Percentiles rank a stretch among this genome's conserved stretches.
These are phyloP conservation scores for Podiceps cristatus DNA, from an alignment of 2,113 vertebrate species.

Conservation along the genomic window DNA sequence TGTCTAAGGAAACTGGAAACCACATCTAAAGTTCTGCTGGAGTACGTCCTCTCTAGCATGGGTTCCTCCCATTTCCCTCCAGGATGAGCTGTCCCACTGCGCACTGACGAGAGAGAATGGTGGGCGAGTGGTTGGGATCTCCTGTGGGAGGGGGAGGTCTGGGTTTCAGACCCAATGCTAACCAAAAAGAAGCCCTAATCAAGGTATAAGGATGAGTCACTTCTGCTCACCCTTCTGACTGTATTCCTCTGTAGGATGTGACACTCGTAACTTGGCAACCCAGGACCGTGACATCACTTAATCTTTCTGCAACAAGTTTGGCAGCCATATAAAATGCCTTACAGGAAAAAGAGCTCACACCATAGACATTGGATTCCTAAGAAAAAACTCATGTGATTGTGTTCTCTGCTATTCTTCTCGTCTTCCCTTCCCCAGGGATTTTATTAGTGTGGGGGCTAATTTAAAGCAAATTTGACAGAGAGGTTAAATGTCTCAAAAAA, in stretches of 20 bases:
- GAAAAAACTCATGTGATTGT: not conserved
- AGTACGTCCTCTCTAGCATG: not conserved
- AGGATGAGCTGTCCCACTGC: not conserved
- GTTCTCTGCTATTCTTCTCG: not conserved
- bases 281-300: conserved; percentile 14
- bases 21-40: not conserved
- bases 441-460: not conserved
- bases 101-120: rapidly evolving
- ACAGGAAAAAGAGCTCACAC: conserved; percentile 17
- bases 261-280: conserved; percentile 44
- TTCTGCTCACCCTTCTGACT: conserved; percentile 45
- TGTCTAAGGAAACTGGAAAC: not conserved
- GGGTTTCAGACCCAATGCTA: not conserved
- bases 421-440: not conserved
- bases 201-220: conserved; percentile 15
- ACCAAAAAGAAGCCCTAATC: not conserved
- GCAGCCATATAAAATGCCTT: conserved; percentile 21
- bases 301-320: conserved; percentile 24
- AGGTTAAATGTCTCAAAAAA: not conserved
- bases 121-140: not conserved
- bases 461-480: not conserved
- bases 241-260: conserved; percentile 38
- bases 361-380: not conserved
- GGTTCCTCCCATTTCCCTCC: not conserved
- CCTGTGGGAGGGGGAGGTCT: not conserved